A percentile compares a stretch with the other conserved stretches of the same genome.
Conservation (phyloP, 2,888 invertebrate species). For the Bombyx huttoni region DNA sequence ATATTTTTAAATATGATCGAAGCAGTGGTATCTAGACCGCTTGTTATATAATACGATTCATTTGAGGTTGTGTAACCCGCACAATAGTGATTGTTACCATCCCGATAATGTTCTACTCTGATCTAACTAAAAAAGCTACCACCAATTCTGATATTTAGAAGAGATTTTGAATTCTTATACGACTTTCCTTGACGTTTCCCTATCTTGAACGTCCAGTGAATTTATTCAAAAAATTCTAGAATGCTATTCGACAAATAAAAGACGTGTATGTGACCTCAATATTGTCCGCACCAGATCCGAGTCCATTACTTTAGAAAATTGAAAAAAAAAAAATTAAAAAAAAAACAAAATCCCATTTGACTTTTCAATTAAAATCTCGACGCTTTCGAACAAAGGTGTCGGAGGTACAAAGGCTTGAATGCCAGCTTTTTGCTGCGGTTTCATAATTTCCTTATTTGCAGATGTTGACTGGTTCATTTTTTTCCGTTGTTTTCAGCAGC, state of each 20-base stretch:
- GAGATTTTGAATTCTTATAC: too few species aligned
- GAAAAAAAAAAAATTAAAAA: slow-evolving; percentile 10
- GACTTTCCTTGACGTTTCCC: too few species aligned
- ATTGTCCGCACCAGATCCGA: background rate
- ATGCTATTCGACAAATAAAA: background rate
- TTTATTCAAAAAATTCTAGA: background rate
- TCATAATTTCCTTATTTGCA: slow-evolving; percentile 62
- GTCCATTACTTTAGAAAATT: slow-evolving; percentile 7
- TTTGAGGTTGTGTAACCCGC: too few species aligned
- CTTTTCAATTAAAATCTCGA: slow-evolving; percentile 49
- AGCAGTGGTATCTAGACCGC: too few species aligned
- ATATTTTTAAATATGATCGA: too few species aligned
- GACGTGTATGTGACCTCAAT: background rate
- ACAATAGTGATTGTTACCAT: too few species aligned
- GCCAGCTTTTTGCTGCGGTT: slow-evolving; percentile 41
- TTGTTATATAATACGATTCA: too few species aligned
- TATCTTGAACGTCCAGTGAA: too few species aligned
- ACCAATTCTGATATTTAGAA: too few species aligned
- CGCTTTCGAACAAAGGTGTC: slow-evolving; percentile 49
- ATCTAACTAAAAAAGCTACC: too few species aligned
- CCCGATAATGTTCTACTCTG: too few species aligned
- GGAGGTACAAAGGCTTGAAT: slow-evolving; percentile 45
- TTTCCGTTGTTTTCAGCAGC: slow-evolving; percentile 24
- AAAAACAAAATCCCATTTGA: slow-evolving; percentile 35
- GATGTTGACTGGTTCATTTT: slow-evolving; percentile 41